Evolutionary conservation across 2,888 invertebrate genomes (phyloP), one percentile per base, ranked within the genome.

Genomic region (Caradrina clavipalpis): DNA sequence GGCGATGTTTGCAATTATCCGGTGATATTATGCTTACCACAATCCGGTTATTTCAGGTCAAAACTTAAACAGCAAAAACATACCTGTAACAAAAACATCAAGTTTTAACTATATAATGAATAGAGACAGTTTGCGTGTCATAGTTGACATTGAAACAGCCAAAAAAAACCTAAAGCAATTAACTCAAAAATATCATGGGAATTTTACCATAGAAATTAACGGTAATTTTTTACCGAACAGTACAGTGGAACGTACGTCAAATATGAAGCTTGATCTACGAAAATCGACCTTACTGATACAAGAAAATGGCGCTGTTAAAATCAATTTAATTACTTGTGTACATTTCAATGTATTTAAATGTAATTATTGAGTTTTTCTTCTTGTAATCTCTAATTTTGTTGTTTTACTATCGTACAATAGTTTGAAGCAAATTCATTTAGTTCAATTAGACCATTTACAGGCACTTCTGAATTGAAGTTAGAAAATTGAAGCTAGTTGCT

Each of bases 51-150:
- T 60, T 35, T 11, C 49, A 53, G 39, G 54, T 47, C 26, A 65
- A 53, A 50, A 50, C 50, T 42, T 21, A 7, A 68, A 49, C 53
- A 62, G 62, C 55, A 53, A 26, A n/a, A 53, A 78, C 77, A 64
- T 78, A 78, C 77, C 77, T 78, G 77, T 21, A 81, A 78, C 73
- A 81, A 63, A 26, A 65, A 63, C 42, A 57, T 35, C 2, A 56
- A 66, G 10, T 56, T 71, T 51, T 7, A 62, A 76, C 60, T 8
- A 49, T 26, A 59, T 55, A 59, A 62, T 53, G 21, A 59, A 62
- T 35, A 59, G n/a, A 19, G 72, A 62, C 78, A 53, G 49, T 59
- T 65, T 11, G 58, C 78, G 81, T 81, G 81, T 50, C 78, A 42
- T 1, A 22, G 21, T 22, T 45, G 63, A 66, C 47, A 62, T n/a